Percentiles rank a stretch among this genome's conserved stretches.
Conservation (phyloP, 2,113 vertebrate species). For the Upupa epops region DNA sequence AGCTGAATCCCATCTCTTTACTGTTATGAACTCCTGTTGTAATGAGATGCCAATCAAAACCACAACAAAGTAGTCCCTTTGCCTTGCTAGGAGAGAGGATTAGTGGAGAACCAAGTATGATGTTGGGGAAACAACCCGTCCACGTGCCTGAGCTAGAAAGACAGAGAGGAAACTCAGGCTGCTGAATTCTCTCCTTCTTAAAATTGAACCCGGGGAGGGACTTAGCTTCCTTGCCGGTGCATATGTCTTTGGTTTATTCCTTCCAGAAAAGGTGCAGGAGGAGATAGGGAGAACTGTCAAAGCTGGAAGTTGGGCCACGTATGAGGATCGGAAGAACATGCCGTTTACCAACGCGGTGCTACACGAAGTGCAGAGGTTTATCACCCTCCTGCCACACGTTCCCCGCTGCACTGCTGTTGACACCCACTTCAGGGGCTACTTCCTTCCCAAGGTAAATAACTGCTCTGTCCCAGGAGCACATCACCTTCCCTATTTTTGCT, state of each 20-base stretch:
- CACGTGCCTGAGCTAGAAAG: background rate
- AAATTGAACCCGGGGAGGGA: background rate
- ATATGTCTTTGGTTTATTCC: background rate
- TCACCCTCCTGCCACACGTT: constrained; percentile 78
- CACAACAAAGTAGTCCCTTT: background rate
- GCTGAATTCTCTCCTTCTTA: background rate
- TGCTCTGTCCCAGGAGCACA: background rate
- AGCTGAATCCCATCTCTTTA: background rate
- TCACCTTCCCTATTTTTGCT: background rate
- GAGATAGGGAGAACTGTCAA: constrained; percentile 69
- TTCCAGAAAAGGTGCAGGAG: constrained; percentile 72
- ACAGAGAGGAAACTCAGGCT: background rate
- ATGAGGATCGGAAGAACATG: constrained; percentile 66
- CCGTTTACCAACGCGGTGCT: constrained; percentile 86
- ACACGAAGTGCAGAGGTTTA: constrained; percentile 88
- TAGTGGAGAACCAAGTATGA: background rate
- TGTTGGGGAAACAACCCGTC: background rate
- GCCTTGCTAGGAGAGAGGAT: background rate
- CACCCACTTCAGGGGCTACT: constrained; percentile 71
- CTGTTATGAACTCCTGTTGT: background rate
- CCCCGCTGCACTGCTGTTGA: constrained; percentile 63
- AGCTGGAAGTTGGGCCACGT: constrained; percentile 16
- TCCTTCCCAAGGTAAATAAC: constrained; percentile 76
- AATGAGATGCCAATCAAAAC: background rate
- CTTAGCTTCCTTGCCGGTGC: background rate